Evolutionary conservation across 2,888 invertebrate species (phyloP).

Genomic region (Rhingia rostrata): DNA sequence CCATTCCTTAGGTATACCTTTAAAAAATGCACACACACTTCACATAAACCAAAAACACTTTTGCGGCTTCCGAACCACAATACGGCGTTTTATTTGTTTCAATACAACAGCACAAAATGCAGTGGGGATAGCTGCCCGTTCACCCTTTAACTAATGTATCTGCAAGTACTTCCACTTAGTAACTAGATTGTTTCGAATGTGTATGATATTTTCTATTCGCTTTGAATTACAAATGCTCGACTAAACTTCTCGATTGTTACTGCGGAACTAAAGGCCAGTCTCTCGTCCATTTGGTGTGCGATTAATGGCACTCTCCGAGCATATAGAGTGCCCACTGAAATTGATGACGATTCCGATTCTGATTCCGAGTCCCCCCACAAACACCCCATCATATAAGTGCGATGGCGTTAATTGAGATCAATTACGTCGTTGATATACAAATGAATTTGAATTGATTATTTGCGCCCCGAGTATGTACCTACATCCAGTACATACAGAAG

Average conservation of each 20-base stretch:
- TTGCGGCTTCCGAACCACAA: constrained; percentile 48
- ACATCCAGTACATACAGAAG: constrained; percentile 3
- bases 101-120: background rate
- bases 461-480: constrained; percentile 31
- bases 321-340: constrained; percentile 46
- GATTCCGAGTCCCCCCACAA: background rate
- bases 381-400: constrained; percentile 2
- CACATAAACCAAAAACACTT: constrained; percentile 31
- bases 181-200: constrained; percentile 49
- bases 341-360: constrained; percentile 56
- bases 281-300: constrained; percentile 45
- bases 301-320: constrained; percentile 39
- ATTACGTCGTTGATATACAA: constrained; percentile 72
- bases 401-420: constrained; percentile 70
- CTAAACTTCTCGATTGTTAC: constrained; percentile 68
- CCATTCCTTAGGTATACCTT: constrained; percentile 1
- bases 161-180: constrained; percentile 59
- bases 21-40: background rate
- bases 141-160: constrained; percentile 33
- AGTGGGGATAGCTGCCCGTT: constrained; percentile 27
- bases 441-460: constrained; percentile 72
- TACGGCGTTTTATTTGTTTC: constrained; percentile 2
- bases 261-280: constrained; percentile 67
- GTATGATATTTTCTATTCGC: background rate
- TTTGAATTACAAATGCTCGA: constrained; percentile 14